Percentiles rank a stretch among this genome's conserved stretches.
These are phyloP conservation scores for Acanthosoma haemorrhoidale DNA, from an alignment of 2,888 invertebrate genomes.

Conservation along the genomic window DNA sequence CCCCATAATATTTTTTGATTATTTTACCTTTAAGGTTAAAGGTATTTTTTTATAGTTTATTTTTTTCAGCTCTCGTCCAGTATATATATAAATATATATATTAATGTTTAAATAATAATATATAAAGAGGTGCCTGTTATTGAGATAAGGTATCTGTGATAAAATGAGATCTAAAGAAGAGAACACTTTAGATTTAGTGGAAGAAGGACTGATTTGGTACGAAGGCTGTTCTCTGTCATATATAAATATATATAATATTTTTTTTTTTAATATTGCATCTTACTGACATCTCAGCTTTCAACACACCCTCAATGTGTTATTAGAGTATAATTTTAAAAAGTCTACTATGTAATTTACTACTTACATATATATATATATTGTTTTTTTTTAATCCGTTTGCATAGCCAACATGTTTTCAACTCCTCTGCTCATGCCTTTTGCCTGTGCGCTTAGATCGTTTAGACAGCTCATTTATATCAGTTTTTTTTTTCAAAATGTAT, in stretches of 20 bases:
- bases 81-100: background rate
- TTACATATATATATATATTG: background rate
- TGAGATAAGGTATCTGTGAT: slow-evolving; percentile 4
- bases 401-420: background rate
- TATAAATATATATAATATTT: no score
- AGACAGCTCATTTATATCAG: background rate
- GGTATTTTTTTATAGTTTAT: background rate
- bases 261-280: background rate
- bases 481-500: no score
- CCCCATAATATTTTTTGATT: no score
- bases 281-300: background rate
- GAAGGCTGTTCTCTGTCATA: background rate
- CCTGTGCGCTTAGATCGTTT: slow-evolving; percentile 1
- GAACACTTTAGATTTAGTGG: slow-evolving; percentile 12
- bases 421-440: background rate
- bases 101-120: background rate
- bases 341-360: no score
- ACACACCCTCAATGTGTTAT: background rate
- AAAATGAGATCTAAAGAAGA: slow-evolving; percentile 10
- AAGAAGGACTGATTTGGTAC: background rate
- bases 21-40: background rate
- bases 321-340: background rate
- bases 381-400: background rate
- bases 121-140: slow-evolving; percentile 6
- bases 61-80: slow-evolving; percentile 1